Conservation (phyloP, 2,888 invertebrate genomes). For the Acleris literana region DNA sequence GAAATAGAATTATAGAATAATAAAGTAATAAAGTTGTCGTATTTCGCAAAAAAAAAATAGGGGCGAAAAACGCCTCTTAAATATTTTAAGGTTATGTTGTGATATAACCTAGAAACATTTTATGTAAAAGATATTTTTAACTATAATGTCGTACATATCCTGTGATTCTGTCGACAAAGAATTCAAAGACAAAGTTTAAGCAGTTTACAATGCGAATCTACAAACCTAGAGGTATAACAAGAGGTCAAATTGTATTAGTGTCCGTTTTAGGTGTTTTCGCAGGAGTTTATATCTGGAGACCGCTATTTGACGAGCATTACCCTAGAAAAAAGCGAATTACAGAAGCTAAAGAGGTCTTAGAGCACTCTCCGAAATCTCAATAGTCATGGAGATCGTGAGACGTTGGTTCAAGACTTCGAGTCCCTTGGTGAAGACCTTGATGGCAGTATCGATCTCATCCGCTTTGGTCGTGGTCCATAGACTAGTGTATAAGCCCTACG, state of each 20-base stretch:
- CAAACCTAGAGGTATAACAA: constrained; percentile 67
- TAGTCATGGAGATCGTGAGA: constrained; percentile 54
- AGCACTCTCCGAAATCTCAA: constrained; percentile 29
- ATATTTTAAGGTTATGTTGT: constrained; percentile 31
- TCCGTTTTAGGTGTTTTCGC: constrained; percentile 70
- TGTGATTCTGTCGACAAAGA: constrained; percentile 4
- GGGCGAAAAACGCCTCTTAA: not conserved
- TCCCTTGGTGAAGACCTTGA: constrained; percentile 64
- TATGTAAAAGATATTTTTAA: constrained; percentile 27
- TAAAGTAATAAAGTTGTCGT: too few species aligned
- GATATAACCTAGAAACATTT: constrained; percentile 33
- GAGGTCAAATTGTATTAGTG: constrained; percentile 66
- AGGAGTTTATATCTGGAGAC: constrained; percentile 81
- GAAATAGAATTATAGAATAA: too few species aligned
- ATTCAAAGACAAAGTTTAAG: constrained; percentile 4
- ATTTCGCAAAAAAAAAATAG: too few species aligned
- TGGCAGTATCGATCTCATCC: constrained; percentile 68
- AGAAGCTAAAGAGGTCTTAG: constrained; percentile 34
- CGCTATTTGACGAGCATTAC: constrained; percentile 64
- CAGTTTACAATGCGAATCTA: constrained; percentile 69
- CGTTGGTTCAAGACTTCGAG: constrained; percentile 58
- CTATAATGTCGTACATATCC: not conserved
- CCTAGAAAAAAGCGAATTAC: constrained; percentile 46
- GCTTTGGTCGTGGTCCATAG: constrained; percentile 55
- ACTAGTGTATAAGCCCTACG: constrained; percentile 53